Base-by-base conservation (phyloP, 1,140 invertebrate species). In the Ganaspis sp. region DNA sequence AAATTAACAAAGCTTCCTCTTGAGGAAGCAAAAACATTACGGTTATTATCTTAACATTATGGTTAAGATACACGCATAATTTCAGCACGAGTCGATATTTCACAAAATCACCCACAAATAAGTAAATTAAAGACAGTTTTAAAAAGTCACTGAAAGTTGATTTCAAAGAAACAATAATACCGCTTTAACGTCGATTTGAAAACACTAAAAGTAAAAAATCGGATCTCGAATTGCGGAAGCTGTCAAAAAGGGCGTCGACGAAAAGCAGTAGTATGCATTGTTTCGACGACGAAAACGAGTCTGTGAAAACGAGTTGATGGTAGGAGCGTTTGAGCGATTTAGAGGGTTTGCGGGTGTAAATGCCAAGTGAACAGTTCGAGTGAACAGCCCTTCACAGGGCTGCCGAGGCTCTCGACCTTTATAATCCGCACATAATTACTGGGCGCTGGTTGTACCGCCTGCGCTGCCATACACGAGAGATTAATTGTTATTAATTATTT, bases 401-500 rank as follows among this genome's bases (percentile, higher is more conserved):
- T 84, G 83, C 84, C 82, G 82, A 84, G 85, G 83, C 85, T 84
- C 89, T 89, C 89, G 87, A 90, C 90, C 89, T 90, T 90, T 90
- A 90, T 91, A 90, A 91, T 90, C 87, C 90, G 84, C 83, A 86
- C 84, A 90, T 91, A 91, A 91, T 91, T 90, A 88, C 86, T 87
- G 86, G 80, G 79, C 86, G 85, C 82, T 80, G 80, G 79, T 77
- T 79, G 21, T 40, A 80, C 78, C 82, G 83, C 80, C 82, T 83
- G 80, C 79, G 72, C 73, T 70, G 76, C 54, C 80, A 70, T 81
- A 86, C 83, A 90, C 87, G 87, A 90, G 88, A 91, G 90, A 91
- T 90, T 91, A 91, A 91, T 91, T 90, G 89, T 89, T 90, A 91
- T 91, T 90, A 90, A 91, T 90, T 91, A 91, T 90, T 87, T 89